phyloP scores from a whole-genome alignment of 2,797 vertebrate species.

The Rhinoraja longicauda region DNA sequence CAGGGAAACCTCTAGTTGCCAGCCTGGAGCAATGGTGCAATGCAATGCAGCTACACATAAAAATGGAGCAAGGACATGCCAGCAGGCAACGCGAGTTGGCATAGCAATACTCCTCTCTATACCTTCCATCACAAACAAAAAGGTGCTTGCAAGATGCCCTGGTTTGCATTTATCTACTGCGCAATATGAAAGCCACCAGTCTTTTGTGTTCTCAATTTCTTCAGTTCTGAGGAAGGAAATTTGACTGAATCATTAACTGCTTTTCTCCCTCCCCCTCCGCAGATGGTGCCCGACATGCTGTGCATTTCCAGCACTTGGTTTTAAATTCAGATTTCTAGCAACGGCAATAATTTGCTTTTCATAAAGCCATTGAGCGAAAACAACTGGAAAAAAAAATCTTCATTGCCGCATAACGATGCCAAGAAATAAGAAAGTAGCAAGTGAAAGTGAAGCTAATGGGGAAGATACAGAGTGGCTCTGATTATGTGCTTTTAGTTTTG shows the following conservation, averaged over 20 bases:
- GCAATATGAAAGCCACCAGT: background rate
- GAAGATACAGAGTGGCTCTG: background rate
- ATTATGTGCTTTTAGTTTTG: background rate
- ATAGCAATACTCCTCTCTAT: background rate
- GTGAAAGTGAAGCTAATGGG: background rate
- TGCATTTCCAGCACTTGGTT: no score
- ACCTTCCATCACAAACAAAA: background rate
- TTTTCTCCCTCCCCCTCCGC: no score
- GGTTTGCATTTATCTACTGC: background rate
- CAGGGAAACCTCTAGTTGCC: background rate
- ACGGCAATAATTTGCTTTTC: no score
- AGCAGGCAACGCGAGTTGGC: background rate
- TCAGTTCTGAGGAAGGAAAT: no score
- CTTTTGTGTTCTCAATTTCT: no score
- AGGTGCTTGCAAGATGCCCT: background rate
- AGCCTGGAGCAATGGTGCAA: background rate
- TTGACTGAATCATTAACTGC: no score
- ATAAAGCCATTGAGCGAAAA: background rate
- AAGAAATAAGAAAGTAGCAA: background rate
- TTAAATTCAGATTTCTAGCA: no score
- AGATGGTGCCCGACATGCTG: no score
- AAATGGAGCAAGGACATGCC: background rate
- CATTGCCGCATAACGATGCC: background rate
- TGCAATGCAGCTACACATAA: background rate
- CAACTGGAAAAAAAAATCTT: background rate